Base-by-base conservation (phyloP, 2,797 vertebrate genomes). In the Psittacula derbiana region DNA sequence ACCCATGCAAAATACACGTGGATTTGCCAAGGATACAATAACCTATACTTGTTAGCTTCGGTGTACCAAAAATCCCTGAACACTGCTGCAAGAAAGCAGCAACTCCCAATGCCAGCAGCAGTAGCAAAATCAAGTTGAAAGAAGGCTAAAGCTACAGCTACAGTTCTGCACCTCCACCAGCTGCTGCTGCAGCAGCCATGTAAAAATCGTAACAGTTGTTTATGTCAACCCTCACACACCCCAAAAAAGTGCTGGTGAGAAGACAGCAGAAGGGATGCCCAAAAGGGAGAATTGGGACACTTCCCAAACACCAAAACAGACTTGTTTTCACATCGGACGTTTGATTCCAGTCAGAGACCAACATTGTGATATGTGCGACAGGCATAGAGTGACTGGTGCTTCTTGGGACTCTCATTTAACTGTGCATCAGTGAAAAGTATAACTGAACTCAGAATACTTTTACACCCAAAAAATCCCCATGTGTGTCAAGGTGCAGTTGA, bases 331-430 rank as follows among this genome's bases (percentile, higher is more conserved):
- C 36, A 60, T 36, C 28, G 3, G 5, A 70, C 7, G 8, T n/a
- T 62, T 79, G 24, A 17, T 40, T 80, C 27, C 36, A 91, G 43
- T 8, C 27, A 20, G n/a, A 72, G n/a, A 49, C 27, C 31, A 62
- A 17, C 19, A 2, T 0, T 40, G 16, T 31, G n/a, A 31, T 1
- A 5, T 12, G 27, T 11, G 40, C 1, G 2, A 36, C 38, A 36
- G 16, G 23, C 28, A 53, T 38, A 36, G 33, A 52, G 25, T 9
- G 52, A 11, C 44, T 55, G 6, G 11, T 41, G 24, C 30, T 78
- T 78, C 61, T 31, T 11, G 1, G 33, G 36, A 38, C 20, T 38
- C 10, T 41, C 41, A 16, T 65, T 70, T 31, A 62, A 12, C 27
- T 25, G 31, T 43, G 33, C 40, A 23, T 14, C 50, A 41, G 10